Conservation (phyloP, 2,113 vertebrate species). For the Emberiza fucata region DNA sequence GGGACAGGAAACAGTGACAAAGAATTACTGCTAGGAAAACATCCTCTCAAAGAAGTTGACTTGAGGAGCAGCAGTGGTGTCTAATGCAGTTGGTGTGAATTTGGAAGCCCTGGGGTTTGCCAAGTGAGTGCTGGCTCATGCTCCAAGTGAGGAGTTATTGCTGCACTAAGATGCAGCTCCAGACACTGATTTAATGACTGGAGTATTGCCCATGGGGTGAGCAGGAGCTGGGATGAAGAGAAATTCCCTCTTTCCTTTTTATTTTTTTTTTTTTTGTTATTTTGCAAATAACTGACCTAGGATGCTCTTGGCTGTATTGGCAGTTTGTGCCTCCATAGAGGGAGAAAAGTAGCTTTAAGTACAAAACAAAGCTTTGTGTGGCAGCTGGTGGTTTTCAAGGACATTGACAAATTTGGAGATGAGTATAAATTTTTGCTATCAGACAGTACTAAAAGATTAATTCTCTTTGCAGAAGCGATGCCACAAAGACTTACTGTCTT, state of each 20-base stretch:
- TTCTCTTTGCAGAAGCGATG: background rate
- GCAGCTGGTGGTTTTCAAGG: background rate
- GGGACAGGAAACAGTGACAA: background rate
- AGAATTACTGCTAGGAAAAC: background rate
- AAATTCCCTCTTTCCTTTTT: background rate
- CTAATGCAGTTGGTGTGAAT: background rate
- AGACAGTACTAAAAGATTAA: background rate
- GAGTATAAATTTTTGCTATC: background rate
- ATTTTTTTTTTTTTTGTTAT: background rate
- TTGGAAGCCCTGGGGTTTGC: background rate
- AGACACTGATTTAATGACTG: background rate
- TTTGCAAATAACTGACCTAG: background rate
- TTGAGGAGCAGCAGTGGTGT: background rate
- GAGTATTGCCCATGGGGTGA: background rate
- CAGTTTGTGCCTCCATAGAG: background rate
- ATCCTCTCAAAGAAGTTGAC: background rate
- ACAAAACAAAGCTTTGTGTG: background rate
- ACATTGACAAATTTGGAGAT: background rate
- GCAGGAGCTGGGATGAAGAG: background rate
- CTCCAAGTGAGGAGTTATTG: background rate
- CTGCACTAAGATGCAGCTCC: background rate
- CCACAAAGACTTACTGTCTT: background rate
- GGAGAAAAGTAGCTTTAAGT: background rate
- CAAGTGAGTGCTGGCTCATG: background rate
- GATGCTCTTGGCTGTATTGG: background rate